Percentiles rank a stretch among this genome's conserved stretches.
Conservation (phyloP, 2,113 vertebrate species). For the Cyprinus carpio region DNA sequence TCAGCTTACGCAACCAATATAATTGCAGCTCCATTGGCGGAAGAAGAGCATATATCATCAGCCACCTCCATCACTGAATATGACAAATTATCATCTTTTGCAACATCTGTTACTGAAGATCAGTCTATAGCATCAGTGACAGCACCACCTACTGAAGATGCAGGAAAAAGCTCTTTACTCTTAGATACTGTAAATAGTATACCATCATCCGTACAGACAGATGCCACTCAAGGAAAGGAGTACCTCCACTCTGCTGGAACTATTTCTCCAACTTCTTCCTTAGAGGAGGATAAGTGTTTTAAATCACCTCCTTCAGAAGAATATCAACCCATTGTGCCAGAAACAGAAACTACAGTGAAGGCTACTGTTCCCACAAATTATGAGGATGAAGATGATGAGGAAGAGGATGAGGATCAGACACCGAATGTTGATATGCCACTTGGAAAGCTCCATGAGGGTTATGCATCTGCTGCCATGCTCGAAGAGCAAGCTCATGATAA, state of each 20-base stretch:
- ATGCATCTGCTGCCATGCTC: slow-evolving; percentile 71
- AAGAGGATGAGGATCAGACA: slow-evolving; percentile 81
- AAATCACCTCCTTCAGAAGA: slow-evolving; percentile 95
- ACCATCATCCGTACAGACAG: slow-evolving; percentile 83
- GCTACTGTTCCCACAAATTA: slow-evolving; percentile 66
- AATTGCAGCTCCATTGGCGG: slow-evolving; percentile 90
- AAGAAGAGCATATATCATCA: slow-evolving; percentile 96
- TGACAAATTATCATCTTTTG: slow-evolving; percentile 95
- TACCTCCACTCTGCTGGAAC: slow-evolving; percentile 94
- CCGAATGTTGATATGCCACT: slow-evolving; percentile 79
- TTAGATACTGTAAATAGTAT: slow-evolving; percentile 88
- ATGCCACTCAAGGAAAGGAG: slow-evolving; percentile 89
- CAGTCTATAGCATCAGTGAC: slow-evolving; percentile 92
- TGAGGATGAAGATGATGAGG: slow-evolving; percentile 83
- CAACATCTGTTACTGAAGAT: slow-evolving; percentile 94
- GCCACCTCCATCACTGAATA: slow-evolving; percentile 97
- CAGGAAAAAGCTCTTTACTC: slow-evolving; percentile 85
- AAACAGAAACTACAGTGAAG: slow-evolving; percentile 75
- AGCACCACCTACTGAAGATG: slow-evolving; percentile 91
- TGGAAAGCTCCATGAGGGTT: slow-evolving; percentile 81
- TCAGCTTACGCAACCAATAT: slow-evolving; percentile 85
- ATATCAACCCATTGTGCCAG: slow-evolving; percentile 78
- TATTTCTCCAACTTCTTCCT: slow-evolving; percentile 94
- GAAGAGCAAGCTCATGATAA: slow-evolving; percentile 63
- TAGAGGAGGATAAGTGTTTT: slow-evolving; percentile 97